Conservation (phyloP, 2,113 vertebrate species). For the Etia nguti region DNA sequence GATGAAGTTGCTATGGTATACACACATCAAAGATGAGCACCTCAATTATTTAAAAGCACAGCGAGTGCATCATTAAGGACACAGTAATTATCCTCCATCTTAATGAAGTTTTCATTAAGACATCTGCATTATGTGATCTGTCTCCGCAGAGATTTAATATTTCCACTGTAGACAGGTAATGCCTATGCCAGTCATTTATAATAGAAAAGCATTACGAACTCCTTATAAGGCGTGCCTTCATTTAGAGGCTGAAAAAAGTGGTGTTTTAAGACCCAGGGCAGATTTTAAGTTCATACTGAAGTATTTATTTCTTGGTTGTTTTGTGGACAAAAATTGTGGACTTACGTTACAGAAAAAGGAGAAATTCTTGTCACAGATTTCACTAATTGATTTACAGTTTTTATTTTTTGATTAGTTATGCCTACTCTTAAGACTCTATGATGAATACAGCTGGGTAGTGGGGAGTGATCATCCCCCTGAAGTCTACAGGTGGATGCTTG, state of each 20-base stretch:
- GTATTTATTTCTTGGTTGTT: neutral
- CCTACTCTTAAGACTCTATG: neutral
- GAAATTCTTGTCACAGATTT: neutral
- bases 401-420: neutral
- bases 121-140: constrained; percentile 60
- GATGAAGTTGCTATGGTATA: constrained; percentile 61
- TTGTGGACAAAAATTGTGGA: neutral
- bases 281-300: neutral
- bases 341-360: neutral
- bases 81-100: constrained; percentile 60
- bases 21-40: constrained; percentile 64
- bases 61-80: constrained; percentile 61
- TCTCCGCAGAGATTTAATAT: constrained; percentile 53
- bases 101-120: constrained; percentile 74
- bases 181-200: constrained; percentile 16
- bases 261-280: neutral
- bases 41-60: constrained; percentile 70
- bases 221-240: constrained; percentile 14
- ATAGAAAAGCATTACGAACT: constrained; percentile 20
- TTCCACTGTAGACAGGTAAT: constrained; percentile 38
- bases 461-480: too few species aligned
- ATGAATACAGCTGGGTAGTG: neutral
- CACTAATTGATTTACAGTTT: neutral
- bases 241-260: constrained; percentile 33
- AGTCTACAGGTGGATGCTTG: neutral